A percentile compares a stretch with the other conserved stretches of the same genome.
Evolutionary conservation across 2,888 invertebrate genomes (phyloP).

Genomic region (Xanthostigma xanthostigma): DNA sequence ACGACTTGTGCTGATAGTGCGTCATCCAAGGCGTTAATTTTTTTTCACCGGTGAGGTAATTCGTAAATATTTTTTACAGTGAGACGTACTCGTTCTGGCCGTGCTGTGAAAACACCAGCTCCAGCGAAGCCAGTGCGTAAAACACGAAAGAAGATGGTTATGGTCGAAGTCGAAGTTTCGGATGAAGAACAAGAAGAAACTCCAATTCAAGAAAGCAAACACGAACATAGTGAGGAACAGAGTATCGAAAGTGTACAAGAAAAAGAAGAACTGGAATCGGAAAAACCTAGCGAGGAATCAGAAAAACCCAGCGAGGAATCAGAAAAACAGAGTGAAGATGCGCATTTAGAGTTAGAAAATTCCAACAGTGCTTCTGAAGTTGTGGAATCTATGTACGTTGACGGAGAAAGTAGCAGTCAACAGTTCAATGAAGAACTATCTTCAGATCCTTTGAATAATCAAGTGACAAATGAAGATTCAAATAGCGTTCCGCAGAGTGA

Average conservation of each 20-base stretch:
- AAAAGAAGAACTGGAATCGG: too few species aligned
- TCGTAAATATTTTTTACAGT: conserved; percentile 22
- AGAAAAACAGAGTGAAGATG: too few species aligned
- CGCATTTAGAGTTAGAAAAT: not conserved
- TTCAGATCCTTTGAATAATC: conserved; percentile 2
- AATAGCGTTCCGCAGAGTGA: conserved; percentile 11
- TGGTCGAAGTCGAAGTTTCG: conserved; percentile 33
- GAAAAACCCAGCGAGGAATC: too few species aligned
- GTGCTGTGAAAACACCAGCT: conserved; percentile 25
- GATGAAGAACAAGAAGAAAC: conserved; percentile 23
- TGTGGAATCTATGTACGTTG: not conserved
- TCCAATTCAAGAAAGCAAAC: not conserved
- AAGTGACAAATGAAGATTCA: conserved; percentile 13
- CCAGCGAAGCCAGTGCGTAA: conserved; percentile 23
- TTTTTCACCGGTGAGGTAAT: too few species aligned
- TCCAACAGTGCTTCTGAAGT: not conserved
- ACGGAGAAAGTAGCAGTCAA: not conserved
- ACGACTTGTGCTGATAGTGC: too few species aligned
- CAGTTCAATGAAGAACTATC: conserved; percentile 1
- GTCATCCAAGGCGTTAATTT: too few species aligned
- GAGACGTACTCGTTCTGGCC: conserved; percentile 41
- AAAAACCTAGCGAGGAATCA: too few species aligned
- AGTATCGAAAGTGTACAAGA: not conserved
- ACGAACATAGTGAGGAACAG: not conserved
- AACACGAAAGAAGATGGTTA: conserved; percentile 27